Percentiles rank a stretch among this genome's conserved stretches.
These are phyloP conservation scores for Zosterops japonicus DNA, from an alignment of 2,113 vertebrate genomes.

Conservation along the genomic window DNA sequence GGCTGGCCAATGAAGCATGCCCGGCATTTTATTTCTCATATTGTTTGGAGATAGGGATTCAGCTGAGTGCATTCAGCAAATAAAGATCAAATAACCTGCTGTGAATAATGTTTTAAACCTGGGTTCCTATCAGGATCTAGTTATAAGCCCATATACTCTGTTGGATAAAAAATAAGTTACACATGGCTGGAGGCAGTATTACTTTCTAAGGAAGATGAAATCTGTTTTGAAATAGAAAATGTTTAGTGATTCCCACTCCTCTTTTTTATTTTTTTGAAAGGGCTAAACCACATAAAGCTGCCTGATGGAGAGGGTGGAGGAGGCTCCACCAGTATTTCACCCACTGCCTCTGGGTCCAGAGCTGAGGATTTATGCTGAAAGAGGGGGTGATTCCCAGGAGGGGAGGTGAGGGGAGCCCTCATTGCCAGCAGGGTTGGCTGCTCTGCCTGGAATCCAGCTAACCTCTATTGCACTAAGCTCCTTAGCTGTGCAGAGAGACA, in stretches of 20 bases:
- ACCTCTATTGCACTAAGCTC: conserved; percentile 4
- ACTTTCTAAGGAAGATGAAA: conserved; percentile 72
- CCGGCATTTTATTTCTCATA: conserved; percentile 75
- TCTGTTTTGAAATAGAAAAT: conserved; percentile 71
- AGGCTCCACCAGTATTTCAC: background rate
- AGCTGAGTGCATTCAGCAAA: conserved; percentile 79
- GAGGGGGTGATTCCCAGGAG: background rate
- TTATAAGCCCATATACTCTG: conserved; percentile 77
- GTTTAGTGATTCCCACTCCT: conserved; percentile 14
- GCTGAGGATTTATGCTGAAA: background rate
- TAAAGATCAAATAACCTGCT: conserved; percentile 80
- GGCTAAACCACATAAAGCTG: conserved; percentile 34
- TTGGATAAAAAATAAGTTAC: conserved; percentile 77
- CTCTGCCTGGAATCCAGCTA: background rate
- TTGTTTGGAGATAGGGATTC: conserved; percentile 79
- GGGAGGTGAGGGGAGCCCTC: background rate
- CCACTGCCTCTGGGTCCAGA: background rate
- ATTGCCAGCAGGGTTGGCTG: background rate
- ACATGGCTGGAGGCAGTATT: conserved; percentile 68
- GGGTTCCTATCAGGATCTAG: conserved; percentile 76
- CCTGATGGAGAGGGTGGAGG: background rate
- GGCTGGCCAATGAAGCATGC: conserved; percentile 72
- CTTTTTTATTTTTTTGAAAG: conserved; percentile 21
- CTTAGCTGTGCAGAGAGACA: conserved; percentile 6
- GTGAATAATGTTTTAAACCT: conserved; percentile 82